phyloP scores from a whole-genome alignment of 2,888 invertebrate genomes.

The Icerya purchasi region DNA sequence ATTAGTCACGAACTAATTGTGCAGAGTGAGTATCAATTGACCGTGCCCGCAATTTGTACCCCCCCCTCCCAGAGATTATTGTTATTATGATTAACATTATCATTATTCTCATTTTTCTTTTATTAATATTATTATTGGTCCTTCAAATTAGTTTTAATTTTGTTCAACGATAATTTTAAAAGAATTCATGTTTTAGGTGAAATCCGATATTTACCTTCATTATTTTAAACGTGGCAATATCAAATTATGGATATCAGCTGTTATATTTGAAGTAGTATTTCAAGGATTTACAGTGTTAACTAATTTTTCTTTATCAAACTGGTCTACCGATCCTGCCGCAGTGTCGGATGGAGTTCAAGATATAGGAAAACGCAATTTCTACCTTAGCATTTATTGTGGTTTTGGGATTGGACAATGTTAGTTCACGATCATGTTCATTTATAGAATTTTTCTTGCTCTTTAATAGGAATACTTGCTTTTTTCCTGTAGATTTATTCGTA shows the following conservation, averaged over 20 bases:
- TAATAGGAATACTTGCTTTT: no score
- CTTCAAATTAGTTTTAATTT: no score
- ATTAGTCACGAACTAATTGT: no score
- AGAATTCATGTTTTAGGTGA: no score
- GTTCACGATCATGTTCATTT: neutral
- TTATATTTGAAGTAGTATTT: constrained; percentile 56
- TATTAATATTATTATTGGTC: no score
- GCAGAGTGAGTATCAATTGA: no score
- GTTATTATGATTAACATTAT: no score
- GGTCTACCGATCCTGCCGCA: constrained; percentile 45
- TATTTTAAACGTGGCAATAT: constrained; percentile 71
- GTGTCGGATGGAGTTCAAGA: constrained; percentile 21
- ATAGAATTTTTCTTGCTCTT: constrained; percentile 7
- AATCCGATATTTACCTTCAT: constrained; percentile 66
- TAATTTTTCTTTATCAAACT: constrained; percentile 62
- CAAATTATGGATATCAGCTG: constrained; percentile 44
- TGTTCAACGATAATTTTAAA: no score
- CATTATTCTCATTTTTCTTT: no score
- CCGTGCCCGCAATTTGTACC: no score
- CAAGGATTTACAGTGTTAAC: constrained; percentile 71
- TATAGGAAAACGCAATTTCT: constrained; percentile 42
- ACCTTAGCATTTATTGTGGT: constrained; percentile 73
- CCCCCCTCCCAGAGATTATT: no score
- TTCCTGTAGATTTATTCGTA: no score
- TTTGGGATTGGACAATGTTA: constrained; percentile 73